Base-by-base conservation (phyloP, 1,140 invertebrate species). In the Calosoma granatense region DNA sequence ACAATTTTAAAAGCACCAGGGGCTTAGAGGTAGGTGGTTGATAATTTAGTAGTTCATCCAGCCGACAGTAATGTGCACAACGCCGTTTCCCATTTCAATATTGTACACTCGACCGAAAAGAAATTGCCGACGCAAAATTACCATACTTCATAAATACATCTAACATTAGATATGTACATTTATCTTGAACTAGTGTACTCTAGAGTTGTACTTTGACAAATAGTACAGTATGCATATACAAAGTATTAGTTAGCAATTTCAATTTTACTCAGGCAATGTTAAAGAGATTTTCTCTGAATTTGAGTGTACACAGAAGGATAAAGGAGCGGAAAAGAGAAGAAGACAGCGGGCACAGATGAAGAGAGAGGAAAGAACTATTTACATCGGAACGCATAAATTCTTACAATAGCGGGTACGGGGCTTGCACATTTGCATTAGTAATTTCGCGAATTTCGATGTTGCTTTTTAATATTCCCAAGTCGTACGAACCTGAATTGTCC, bases 401-500 rank as follows among this genome's bases (percentile, higher is more conserved):
- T 47, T 47, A 47, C 41, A 47, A 47, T 47, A 17, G 41, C 41
- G 41, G 41, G 41, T 17, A 47, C 41, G 9, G 17, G 41, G 6
- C 41, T 6, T 17, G 41, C 41, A 47, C 41, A 47, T 47, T 47
- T 47, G 41, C 41, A 47, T 47, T 47, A 47, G 41, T 47, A 47
- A 47, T 47, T 47, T 47, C 41, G 41, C 17, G 41, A 47, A 47
- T 12, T 47, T 47, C 41, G 41, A 12, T 17, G 41, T 47, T 47
- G 41, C 41, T 47, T 47, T 47, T 47, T 47, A 47, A 47, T 47
- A 47, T 47, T 47, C 41, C 41, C 41, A 9, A 20, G 14, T 3
- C 53, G 12, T 9, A 65, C 60, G 65, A 74, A 95, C 92, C 84
- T 96, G 94, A 73, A 99, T 92, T 1, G 95, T 99, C 97, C 97